A percentile compares a stretch with the other conserved stretches of the same genome.
phyloP scores from a whole-genome alignment of 2,888 invertebrate species.

The Agrochola lota region DNA sequence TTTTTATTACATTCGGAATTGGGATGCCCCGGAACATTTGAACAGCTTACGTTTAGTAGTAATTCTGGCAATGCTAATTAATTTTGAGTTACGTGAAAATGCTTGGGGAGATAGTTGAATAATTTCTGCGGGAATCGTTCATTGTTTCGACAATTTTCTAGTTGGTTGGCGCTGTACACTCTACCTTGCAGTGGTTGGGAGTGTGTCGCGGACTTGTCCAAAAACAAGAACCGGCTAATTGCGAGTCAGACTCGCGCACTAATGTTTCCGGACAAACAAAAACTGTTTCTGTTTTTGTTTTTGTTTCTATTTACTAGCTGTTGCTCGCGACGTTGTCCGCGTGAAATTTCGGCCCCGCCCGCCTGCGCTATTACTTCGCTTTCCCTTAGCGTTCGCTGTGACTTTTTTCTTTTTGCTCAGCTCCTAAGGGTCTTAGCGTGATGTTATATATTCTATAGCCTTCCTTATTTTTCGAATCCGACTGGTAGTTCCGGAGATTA shows the following conservation, averaged over 20 bases:
- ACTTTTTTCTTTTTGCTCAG: too few species aligned
- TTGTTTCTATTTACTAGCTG: background rate
- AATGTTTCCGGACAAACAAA: background rate
- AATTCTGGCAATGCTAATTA: conserved; percentile 33
- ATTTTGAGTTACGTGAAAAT: conserved; percentile 14
- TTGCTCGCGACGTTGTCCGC: too few species aligned
- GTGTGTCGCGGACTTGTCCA: background rate
- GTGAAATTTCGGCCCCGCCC: too few species aligned
- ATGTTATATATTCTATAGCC: too few species aligned
- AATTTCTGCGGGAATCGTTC: conserved; percentile 5
- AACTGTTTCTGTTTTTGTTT: background rate
- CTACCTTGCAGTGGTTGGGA: background rate
- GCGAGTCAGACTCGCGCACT: background rate
- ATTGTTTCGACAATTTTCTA: background rate
- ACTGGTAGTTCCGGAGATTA: too few species aligned
- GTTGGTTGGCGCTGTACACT: background rate
- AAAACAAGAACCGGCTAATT: background rate
- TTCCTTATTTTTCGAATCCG: too few species aligned
- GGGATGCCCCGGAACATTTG: conserved; percentile 11
- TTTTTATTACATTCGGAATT: conserved; percentile 34
- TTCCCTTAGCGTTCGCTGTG: too few species aligned
- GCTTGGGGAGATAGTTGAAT: background rate
- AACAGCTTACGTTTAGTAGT: conserved; percentile 24
- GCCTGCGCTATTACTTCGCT: too few species aligned
- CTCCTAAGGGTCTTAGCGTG: too few species aligned